Conservation (phyloP, 2,113 vertebrate species). For the Melozone crissalis region DNA sequence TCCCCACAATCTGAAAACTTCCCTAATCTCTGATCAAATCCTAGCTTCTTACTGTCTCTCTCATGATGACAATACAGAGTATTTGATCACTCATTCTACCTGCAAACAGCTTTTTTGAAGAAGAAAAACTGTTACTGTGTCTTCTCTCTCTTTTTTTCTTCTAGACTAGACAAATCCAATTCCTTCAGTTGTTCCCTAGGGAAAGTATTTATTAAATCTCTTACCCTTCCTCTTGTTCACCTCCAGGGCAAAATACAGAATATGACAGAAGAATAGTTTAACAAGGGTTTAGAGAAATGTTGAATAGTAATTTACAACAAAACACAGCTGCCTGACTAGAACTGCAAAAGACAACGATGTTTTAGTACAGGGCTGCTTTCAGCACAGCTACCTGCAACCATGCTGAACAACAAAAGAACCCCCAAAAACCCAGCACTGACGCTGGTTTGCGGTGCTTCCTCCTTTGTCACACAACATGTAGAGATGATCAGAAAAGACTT, state of each 20-base stretch:
- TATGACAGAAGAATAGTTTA: not conserved
- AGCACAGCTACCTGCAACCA: not conserved
- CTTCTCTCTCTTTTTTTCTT: not conserved
- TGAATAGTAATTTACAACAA: not conserved
- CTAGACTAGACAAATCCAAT: not conserved
- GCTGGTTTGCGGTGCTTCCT: not conserved
- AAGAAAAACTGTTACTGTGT: not conserved
- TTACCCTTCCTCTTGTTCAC: not conserved
- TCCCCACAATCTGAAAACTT: not conserved
- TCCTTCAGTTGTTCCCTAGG: not conserved
- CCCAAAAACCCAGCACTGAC: not conserved
- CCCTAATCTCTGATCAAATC: not conserved
- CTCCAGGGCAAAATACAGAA: not conserved
- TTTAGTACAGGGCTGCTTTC: not conserved
- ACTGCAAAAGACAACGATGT: not conserved
- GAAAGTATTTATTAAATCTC: conserved; percentile 1
- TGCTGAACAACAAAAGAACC: not conserved
- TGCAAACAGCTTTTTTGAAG: not conserved
- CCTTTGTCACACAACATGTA: not conserved
- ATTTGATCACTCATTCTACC: not conserved
- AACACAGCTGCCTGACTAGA: not conserved
- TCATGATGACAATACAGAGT: not conserved
- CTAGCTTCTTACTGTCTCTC: not conserved
- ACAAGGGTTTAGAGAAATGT: not conserved
- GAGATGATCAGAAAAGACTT: not conserved